Evolutionary conservation across 1,140 invertebrate species (phyloP).

Genomic region (Aphaenogaster floridana): DNA sequence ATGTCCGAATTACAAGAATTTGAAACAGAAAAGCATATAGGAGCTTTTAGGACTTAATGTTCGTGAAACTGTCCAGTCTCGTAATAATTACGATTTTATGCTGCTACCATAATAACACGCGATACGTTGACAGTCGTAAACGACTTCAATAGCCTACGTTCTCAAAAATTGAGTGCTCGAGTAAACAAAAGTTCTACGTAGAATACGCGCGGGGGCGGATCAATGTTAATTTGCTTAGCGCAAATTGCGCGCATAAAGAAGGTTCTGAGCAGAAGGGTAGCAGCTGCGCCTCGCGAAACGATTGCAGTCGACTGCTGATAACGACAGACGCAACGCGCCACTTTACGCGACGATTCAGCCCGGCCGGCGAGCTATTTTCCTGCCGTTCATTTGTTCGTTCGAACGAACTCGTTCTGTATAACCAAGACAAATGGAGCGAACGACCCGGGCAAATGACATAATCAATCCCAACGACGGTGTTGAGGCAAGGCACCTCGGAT

Average conservation of each 20-base stretch:
- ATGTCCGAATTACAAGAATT: too few relatives aligned
- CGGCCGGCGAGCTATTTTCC: slow-evolving; percentile 46
- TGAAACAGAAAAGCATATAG: too few relatives aligned
- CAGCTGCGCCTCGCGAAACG: slow-evolving; percentile 67
- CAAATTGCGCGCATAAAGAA: slow-evolving; percentile 67
- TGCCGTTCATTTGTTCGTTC: slow-evolving; percentile 26
- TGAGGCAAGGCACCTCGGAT: slow-evolving; percentile 3
- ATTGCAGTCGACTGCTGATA: slow-evolving; percentile 54
- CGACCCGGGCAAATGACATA: slow-evolving; percentile 40
- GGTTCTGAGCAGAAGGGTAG: slow-evolving; percentile 49
- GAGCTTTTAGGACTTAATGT: not conserved
- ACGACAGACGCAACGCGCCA: slow-evolving; percentile 45
- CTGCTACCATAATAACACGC: not conserved
- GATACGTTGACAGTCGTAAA: not conserved
- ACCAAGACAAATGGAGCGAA: slow-evolving; percentile 41
- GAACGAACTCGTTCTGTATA: slow-evolving; percentile 14
- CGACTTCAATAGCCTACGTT: not conserved
- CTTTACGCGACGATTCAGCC: slow-evolving; percentile 51
- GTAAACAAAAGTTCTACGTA: not conserved
- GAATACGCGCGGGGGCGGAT: slow-evolving; percentile 38
- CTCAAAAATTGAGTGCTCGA: not conserved
- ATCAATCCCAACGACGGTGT: slow-evolving; percentile 46
- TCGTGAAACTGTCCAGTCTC: not conserved
- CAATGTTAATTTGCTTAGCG: slow-evolving; percentile 75
- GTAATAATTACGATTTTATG: not conserved